Evolutionary conservation across 2,113 vertebrate species (phyloP), one percentile per base, ranked within the genome.

Genomic region (Hucho hucho): DNA sequence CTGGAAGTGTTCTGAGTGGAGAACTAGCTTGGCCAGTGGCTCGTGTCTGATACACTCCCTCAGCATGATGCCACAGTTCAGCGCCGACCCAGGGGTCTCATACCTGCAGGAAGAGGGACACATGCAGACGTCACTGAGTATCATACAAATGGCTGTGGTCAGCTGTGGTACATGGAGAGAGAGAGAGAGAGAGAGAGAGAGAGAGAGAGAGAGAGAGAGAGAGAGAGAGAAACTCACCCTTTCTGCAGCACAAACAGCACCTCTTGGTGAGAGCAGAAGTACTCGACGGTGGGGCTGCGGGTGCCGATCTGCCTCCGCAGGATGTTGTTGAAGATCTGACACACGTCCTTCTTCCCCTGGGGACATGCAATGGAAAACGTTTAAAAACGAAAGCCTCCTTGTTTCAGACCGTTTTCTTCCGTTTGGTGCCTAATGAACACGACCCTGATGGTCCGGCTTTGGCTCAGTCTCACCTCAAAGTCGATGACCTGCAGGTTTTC

Each of bases 311-410:
- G 97, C 92, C 97, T 93, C 90, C 97, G 94, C 85, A 98, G 90
- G 90, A 99, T 98, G 92, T 99, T 98, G 93, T 98, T 98, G 86
- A 99, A 99, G 91, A 99, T 98, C 92, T 99, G 97, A 88, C 96
- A 97, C 79, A 98, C 97, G 0, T 99, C 97, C 84, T 98, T 98
- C 89, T 98, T 99, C 3, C 97, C 96, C 97, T 98, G 90, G 4
- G 7, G 22, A n/a, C 49, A 24, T 43, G 26, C 25, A 24, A 6
- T 63, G 18, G 1, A 64, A 16, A 32, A 25, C 2, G 16, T 6
- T 49, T 43, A 7, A 43, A 43, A 43, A 43, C 1, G 0, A 7
- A 37, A 37, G 37, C 37, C 6, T 37, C 37, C 37, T 7, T 9
- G 37, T 37, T 37, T 37, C 37, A 37, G 37, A 37, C 7, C 3